Evolutionary conservation across 2,113 vertebrate species (phyloP), one percentile per base, ranked within the genome.

Genomic region (Platanista minor): DNA sequence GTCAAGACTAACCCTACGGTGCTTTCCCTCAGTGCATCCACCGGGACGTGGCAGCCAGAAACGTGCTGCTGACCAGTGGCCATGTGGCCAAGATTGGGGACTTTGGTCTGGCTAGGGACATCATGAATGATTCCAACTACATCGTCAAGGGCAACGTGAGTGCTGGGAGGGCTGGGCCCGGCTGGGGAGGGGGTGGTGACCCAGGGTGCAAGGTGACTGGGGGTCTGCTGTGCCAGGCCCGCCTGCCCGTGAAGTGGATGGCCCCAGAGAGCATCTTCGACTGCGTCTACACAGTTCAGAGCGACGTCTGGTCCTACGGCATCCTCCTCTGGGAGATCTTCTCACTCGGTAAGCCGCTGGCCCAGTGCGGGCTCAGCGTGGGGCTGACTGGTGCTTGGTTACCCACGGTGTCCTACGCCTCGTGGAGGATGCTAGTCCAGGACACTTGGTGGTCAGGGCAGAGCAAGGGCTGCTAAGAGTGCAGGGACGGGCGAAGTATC

Each of bases 251-350:
- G 85, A 99, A 99, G 96, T 99, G 99, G 99, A 99, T 99, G 99
- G 99, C 99, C 15, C 99, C 99, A 0, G 99, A 99, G 98, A 99
- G 99, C 97, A 99, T 99, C 97, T 99, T 99, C 18, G 99, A 99
- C 85, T 99, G 99, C 31, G 98, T 99, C 87, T 99, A 99, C 98
- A 99, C 99, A 0, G 99, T 99, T 86, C 99, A 99, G 98, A 99
- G 99, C 0, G 99, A 99, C 4, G 99, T 99, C 95, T 99, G 99
- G 99, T 99, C 99, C 66, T 99, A 99, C 0, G 99, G 99, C 75
- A 99, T 99, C 98, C 99, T 99, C 12, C 99, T 99, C 95, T 99
- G 99, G 99, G 99, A 99, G 98, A 99, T 99, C 97, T 99, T 99
- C 98, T 99, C 99, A 23, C 98, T 99, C 20, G 99, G 99, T 99